Conservation (phyloP, 2,113 vertebrate genomes). For the Illadopsis cleaveri region DNA sequence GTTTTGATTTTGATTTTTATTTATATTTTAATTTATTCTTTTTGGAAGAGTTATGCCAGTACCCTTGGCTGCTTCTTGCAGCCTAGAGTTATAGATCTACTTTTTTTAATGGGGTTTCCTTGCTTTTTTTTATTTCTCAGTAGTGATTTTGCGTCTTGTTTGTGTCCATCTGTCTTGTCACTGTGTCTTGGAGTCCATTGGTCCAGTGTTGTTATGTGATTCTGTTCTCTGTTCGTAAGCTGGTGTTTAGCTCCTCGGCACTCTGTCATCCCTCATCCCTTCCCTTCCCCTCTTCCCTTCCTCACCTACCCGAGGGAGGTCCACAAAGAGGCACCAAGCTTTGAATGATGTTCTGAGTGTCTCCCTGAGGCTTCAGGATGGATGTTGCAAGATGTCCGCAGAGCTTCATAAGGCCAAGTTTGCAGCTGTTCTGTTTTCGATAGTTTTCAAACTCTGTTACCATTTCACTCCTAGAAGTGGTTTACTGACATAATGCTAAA, state of each 20-base stretch:
- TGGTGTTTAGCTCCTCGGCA: conserved; percentile 66
- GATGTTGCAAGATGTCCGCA: not conserved
- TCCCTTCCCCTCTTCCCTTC: conserved; percentile 3
- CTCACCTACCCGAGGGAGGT: conserved; percentile 60
- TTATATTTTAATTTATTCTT: conserved; percentile 49
- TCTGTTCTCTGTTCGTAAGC: conserved; percentile 91
- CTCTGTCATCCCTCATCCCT: conserved; percentile 12
- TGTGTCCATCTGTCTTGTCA: conserved; percentile 69
- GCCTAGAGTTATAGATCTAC: conserved; percentile 25
- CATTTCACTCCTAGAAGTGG: not conserved
- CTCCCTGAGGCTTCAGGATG: not conserved
- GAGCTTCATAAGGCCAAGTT: not conserved
- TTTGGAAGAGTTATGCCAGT: conserved; percentile 62
- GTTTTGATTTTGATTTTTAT: conserved; percentile 46
- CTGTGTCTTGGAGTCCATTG: conserved; percentile 71
- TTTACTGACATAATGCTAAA: not conserved
- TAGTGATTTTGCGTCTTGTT: conserved; percentile 64
- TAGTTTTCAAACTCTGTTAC: conserved; percentile 33
- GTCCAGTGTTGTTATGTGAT: conserved; percentile 80
- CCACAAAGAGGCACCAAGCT: conserved; percentile 83
- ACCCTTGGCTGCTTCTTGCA: conserved; percentile 39
- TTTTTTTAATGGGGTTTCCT: conserved; percentile 47
- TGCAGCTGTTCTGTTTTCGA: not conserved
- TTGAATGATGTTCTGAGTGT: conserved; percentile 4
- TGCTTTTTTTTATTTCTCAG: conserved; percentile 39